Percentiles rank a stretch among this genome's conserved stretches.
These are phyloP conservation scores for Pharmacophagus antenor DNA, from an alignment of 2,888 invertebrate genomes.

Conservation along the genomic window DNA sequence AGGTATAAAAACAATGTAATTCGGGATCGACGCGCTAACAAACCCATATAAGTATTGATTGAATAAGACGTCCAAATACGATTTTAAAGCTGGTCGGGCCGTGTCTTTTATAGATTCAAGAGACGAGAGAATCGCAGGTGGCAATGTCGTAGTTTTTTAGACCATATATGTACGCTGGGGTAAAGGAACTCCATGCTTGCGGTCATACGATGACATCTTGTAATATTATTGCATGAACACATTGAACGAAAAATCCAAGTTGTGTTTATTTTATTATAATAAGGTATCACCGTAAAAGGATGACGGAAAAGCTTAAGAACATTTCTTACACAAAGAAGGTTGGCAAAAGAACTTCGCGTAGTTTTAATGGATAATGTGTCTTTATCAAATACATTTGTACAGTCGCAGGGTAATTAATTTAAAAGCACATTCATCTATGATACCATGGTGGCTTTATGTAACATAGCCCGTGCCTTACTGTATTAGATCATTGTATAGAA, in stretches of 20 bases:
- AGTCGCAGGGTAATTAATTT: too few relatives aligned
- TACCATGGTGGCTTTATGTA: too few relatives aligned
- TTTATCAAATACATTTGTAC: too few relatives aligned
- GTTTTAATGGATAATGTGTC: too few relatives aligned
- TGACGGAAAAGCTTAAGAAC: too few relatives aligned
- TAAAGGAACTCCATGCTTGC: constrained; percentile 27
- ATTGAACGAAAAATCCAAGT: not conserved
- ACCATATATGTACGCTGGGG: constrained; percentile 26
- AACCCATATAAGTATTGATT: constrained; percentile 21
- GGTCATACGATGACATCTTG: constrained; percentile 7
- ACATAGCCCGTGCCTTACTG: too few relatives aligned
- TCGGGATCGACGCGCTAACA: constrained; percentile 27
- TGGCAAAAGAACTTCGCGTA: too few relatives aligned
- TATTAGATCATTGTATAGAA: too few relatives aligned
- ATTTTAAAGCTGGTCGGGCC: constrained; percentile 23
- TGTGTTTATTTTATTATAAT: not conserved
- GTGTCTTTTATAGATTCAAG: constrained; percentile 28
- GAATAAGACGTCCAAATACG: constrained; percentile 31
- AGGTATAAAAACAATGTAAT: constrained; percentile 21
- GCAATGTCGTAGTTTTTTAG: constrained; percentile 24
- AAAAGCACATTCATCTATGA: too few relatives aligned
- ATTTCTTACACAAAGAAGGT: too few relatives aligned
- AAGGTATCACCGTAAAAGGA: not conserved
- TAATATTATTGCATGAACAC: not conserved
- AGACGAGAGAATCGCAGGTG: constrained; percentile 27